Conservation (phyloP, 2,797 vertebrate genomes). For the Thaleichthys pacificus region DNA sequence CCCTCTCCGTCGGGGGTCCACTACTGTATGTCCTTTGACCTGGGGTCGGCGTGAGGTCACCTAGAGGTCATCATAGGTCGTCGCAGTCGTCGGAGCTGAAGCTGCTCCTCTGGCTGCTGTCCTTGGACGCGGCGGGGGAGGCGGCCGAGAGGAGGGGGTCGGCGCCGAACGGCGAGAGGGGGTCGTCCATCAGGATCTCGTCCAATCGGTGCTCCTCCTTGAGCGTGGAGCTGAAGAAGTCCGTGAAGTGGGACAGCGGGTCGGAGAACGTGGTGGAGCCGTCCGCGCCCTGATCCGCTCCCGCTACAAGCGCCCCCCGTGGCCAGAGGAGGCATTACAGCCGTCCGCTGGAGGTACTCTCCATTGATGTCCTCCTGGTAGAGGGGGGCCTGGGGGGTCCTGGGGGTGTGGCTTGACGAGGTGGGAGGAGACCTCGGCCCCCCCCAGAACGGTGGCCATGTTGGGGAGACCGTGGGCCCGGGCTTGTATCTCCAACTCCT, state of each 20-base stretch:
- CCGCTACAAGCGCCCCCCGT: constrained; percentile 25
- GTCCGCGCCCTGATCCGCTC: constrained; percentile 71
- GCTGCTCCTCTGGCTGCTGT: constrained; percentile 92
- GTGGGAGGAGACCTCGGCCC: constrained; percentile 81
- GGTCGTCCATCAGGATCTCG: constrained; percentile 86
- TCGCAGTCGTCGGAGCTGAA: constrained; percentile 89
- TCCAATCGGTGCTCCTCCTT: constrained; percentile 93
- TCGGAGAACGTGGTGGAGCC: constrained; percentile 88
- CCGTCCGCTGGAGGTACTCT: constrained; percentile 83
- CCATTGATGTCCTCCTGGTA: constrained; percentile 83
- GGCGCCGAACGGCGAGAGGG: constrained; percentile 85
- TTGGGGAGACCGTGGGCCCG: constrained; percentile 88
- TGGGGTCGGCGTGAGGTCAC: neutral
- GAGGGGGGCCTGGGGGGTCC: constrained; percentile 59
- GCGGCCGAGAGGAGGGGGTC: constrained; percentile 90
- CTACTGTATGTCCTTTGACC: constrained; percentile 3
- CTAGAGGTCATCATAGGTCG: constrained; percentile 76
- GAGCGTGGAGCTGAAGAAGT: constrained; percentile 93
- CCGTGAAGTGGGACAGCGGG: constrained; percentile 95
- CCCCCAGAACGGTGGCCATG: constrained; percentile 75
- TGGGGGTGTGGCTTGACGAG: constrained; percentile 81
- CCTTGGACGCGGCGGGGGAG: constrained; percentile 88
- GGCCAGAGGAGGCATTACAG: constrained; percentile 61
- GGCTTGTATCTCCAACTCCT: constrained; percentile 98
- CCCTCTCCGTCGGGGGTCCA: neutral